Conservation (phyloP, 2,797 vertebrate species). For the Typhlichthys eigenmanni region DNA sequence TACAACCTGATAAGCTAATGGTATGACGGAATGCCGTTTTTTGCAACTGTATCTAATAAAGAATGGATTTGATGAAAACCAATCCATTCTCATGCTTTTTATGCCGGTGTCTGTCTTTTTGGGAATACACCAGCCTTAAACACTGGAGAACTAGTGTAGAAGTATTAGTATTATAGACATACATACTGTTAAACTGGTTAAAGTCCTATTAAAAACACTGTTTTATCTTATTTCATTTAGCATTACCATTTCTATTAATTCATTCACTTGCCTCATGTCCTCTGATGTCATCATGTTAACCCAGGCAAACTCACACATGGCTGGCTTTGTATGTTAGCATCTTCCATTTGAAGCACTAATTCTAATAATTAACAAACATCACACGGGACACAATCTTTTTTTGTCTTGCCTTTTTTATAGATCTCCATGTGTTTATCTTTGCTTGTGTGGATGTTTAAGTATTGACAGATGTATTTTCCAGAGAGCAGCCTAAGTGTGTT, state of each 20-base stretch:
- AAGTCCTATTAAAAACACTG: not conserved
- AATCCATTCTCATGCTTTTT: not conserved
- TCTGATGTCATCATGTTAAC: constrained; percentile 48
- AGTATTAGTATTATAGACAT: too few species aligned
- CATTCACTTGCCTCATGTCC: constrained; percentile 35
- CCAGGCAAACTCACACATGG: constrained; percentile 37
- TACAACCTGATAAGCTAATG: not conserved
- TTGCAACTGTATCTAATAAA: not conserved
- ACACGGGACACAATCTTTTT: not conserved
- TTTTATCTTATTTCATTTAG: not conserved
- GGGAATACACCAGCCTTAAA: not conserved
- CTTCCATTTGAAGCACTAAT: constrained; percentile 9
- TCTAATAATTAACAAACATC: constrained; percentile 27
- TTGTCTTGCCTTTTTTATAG: not conserved
- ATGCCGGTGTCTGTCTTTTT: not conserved
- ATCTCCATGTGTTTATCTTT: too few species aligned
- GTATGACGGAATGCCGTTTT: not conserved
- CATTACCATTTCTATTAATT: not conserved
- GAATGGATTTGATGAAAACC: not conserved
- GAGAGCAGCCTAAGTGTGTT: too few species aligned
- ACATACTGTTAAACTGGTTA: not conserved
- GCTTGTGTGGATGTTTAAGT: not conserved
- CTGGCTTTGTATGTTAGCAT: constrained; percentile 27
- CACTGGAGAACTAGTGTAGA: not conserved
- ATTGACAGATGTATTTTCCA: not conserved